Base-by-base conservation (phyloP, 1,140 invertebrate genomes). In the Thaumetopoea pityocampa region DNA sequence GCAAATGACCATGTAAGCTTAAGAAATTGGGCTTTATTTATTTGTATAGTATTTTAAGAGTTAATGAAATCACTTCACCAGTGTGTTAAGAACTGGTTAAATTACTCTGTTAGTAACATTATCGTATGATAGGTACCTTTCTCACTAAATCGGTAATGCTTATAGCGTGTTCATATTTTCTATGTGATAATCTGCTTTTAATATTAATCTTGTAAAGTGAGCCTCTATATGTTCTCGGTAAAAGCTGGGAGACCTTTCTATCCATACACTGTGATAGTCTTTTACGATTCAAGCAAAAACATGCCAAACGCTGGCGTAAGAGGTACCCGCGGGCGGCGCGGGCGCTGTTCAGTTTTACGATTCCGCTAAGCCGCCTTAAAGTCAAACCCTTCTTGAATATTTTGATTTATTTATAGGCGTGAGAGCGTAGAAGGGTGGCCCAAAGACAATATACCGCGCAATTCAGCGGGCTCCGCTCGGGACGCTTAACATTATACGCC, bases 361-460 rank as follows among this genome's bases (percentile, higher is more conserved):
- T 81, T 81, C 73, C 52, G 60, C 72, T 84, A 84, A 84, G 79
- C 77, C 77, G 68, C 69, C 74, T 81, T 76, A 79, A 80, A 83
- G 72, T 79, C 73, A 67, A 67, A 71, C 80, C 76, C 72, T 80
- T 76, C 69, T 70, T 76, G 79, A 80, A 84, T 81, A 81, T 84
- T 84, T 81, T 84, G 79, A 84, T 84, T 84, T 84, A 84, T 84
- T 84, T 84, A 84, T 76, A 69, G 77, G 67, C 65, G 70, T 65
- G 56, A 74, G 77, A 60, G 64, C 65, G 66, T 65, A 74, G 80
- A 84, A 72, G 71, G 79, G 74, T 73, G 62, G 58, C 61, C 56
- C 57, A 62, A 71, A 78, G 77, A 79, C 77, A 81, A 83, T 81
- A 79, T 72, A 74, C 66, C 54, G 54, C 59, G 47, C 55, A 62